Percentiles rank a stretch among this genome's conserved stretches.
Evolutionary conservation across 2,888 invertebrate genomes (phyloP).

Genomic region (Volucella zonaria): DNA sequence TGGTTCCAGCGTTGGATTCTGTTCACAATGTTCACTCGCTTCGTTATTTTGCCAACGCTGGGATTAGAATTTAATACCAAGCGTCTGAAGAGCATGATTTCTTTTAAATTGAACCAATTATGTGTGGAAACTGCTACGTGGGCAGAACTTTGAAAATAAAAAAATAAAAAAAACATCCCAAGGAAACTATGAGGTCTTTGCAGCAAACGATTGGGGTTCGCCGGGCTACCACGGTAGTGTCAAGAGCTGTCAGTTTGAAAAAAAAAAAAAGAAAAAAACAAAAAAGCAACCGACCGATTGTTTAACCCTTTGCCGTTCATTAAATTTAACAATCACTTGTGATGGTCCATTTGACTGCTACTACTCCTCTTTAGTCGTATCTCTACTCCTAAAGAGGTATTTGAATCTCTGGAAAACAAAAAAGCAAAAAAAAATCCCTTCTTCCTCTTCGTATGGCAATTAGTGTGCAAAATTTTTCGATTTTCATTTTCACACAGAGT

Average conservation of each 20-base stretch:
- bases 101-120: constrained; percentile 74
- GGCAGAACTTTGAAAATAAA: constrained; percentile 50
- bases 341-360: constrained; percentile 19
- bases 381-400: background rate
- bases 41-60: constrained; percentile 74
- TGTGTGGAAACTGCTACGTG: constrained; percentile 63
- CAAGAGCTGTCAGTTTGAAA: constrained; percentile 63
- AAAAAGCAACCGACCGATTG: constrained; percentile 41
- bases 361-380: no score
- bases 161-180: constrained; percentile 27
- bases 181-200: constrained; percentile 38
- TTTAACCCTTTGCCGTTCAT: constrained; percentile 70
- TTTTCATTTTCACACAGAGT: background rate
- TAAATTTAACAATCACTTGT: constrained; percentile 70
- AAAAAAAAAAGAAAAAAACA: constrained; percentile 26
- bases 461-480: constrained; percentile 52
- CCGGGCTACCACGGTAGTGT: constrained; percentile 63
- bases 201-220: constrained; percentile 20
- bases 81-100: constrained; percentile 71
- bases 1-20: no score
- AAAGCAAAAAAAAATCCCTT: background rate
- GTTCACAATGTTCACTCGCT: constrained; percentile 6
- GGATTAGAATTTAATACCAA: constrained; percentile 64
- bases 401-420: background rate
- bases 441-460: constrained; percentile 48